phyloP scores from a whole-genome alignment of 2,888 invertebrate species.

The Brachypterus glaber region DNA sequence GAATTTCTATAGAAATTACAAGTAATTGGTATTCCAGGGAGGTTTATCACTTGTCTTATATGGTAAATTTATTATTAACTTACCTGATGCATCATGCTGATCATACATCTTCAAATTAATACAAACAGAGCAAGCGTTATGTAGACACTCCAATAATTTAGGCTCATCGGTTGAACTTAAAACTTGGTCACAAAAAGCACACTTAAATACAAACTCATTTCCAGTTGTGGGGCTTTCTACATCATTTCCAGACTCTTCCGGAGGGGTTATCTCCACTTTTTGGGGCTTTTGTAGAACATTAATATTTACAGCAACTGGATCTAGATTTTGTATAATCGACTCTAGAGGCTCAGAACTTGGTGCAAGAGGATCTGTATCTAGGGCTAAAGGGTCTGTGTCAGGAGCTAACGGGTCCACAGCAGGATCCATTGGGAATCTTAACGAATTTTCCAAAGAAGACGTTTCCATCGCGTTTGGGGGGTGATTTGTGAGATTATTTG shows the following conservation, averaged over 20 bases:
- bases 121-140: slow-evolving; percentile 73
- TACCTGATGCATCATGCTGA: slow-evolving; percentile 10
- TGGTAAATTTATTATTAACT: too few relatives aligned
- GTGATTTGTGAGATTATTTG: too few relatives aligned
- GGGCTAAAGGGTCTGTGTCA: too few relatives aligned
- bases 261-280: slow-evolving; percentile 12
- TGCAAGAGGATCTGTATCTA: too few relatives aligned
- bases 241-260: slow-evolving; percentile 23
- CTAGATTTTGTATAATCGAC: background rate
- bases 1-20: too few relatives aligned
- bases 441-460: slow-evolving; percentile 16
- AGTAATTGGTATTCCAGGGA: too few relatives aligned
- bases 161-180: slow-evolving; percentile 54
- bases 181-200: slow-evolving; percentile 41
- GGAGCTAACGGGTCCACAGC: too few relatives aligned
- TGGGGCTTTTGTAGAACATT: slow-evolving; percentile 17
- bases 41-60: too few relatives aligned
- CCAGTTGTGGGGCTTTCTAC: slow-evolving; percentile 39
- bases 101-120: slow-evolving; percentile 40
- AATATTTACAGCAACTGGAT: slow-evolving; percentile 2
- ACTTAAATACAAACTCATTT: slow-evolving; percentile 36
- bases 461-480: too few relatives aligned
- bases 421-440: too few relatives aligned
- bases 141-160: slow-evolving; percentile 79
- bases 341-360: slow-evolving; percentile 19